phyloP scores from a whole-genome alignment of 2,888 invertebrate species.

The Gonocerus acuteangulatus region DNA sequence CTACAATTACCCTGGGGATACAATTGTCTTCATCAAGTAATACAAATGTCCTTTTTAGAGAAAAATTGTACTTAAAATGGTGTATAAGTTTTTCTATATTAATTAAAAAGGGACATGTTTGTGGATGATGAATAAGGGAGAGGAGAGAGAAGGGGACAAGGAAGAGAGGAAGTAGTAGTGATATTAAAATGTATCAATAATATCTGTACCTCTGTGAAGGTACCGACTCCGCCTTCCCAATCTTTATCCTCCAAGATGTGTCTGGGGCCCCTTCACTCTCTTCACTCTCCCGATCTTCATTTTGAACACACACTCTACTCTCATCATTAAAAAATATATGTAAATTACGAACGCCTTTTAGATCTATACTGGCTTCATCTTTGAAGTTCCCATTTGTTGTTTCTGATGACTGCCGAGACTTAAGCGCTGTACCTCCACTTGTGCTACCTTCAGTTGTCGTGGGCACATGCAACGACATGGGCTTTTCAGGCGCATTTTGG shows the following conservation, averaged over 20 bases:
- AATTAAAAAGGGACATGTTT: too few species aligned
- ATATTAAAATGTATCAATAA: background rate
- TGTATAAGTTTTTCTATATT: too few species aligned
- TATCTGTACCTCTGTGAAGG: slow-evolving; percentile 15
- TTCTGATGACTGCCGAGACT: background rate
- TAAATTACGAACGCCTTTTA: slow-evolving; percentile 40
- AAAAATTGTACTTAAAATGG: too few species aligned
- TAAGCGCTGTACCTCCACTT: background rate
- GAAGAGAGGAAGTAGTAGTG: background rate
- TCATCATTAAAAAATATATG: slow-evolving; percentile 41
- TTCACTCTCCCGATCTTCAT: slow-evolving; percentile 31
- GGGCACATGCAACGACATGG: background rate
- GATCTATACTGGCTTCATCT: slow-evolving; percentile 40
- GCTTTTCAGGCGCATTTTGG: slow-evolving; percentile 82
- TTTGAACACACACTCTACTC: slow-evolving; percentile 39
- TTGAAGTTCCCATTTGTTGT: slow-evolving; percentile 28
- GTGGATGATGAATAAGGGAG: too few species aligned
- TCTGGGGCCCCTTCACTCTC: slow-evolving; percentile 34
- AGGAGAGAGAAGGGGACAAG: background rate
- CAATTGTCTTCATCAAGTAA: too few species aligned
- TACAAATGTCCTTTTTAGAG: too few species aligned
- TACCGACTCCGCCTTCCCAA: slow-evolving; percentile 32
- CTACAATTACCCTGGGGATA: too few species aligned
- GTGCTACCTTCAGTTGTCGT: slow-evolving; percentile 7
- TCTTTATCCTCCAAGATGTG: slow-evolving; percentile 37